These are phyloP conservation scores for Caenorhabditis plicata DNA, from an alignment of 2,888 invertebrate species.

Conservation along the genomic window DNA sequence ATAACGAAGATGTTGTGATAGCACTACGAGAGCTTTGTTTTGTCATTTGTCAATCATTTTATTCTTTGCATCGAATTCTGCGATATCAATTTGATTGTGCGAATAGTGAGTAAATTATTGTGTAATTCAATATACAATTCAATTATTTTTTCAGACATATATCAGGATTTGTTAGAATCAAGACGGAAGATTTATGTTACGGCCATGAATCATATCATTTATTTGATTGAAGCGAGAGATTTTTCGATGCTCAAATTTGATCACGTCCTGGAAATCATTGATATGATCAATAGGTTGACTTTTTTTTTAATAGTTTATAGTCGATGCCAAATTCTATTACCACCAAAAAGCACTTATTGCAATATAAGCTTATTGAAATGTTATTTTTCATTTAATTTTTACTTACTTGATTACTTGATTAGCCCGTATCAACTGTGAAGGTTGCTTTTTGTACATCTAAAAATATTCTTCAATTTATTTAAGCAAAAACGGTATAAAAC, in stretches of 20 bases:
- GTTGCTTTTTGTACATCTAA: no score
- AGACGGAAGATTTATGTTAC: slow-evolving; percentile 12
- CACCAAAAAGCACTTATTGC: no score
- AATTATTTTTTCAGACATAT: slow-evolving; percentile 1
- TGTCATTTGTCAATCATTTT: slow-evolving; percentile 48
- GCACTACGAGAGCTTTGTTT: slow-evolving; percentile 52
- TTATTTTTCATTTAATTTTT: no score
- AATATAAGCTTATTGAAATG: no score
- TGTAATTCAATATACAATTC: no score
- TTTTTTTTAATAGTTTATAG: background rate
- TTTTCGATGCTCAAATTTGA: slow-evolving; percentile 56
- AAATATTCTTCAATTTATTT: no score
- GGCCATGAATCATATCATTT: slow-evolving; percentile 25
- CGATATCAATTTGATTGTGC: slow-evolving; percentile 50
- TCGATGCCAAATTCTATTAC: no score
- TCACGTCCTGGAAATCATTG: slow-evolving; percentile 55
- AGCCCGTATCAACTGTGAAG: no score
- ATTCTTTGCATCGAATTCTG: slow-evolving; percentile 50
- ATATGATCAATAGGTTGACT: slow-evolving; percentile 48
- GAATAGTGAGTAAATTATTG: background rate
- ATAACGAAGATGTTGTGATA: slow-evolving; percentile 35
- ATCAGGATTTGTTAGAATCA: slow-evolving; percentile 2
- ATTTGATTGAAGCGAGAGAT: slow-evolving; percentile 46
- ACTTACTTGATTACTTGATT: no score
- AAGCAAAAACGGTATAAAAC: no score